Evolutionary conservation across 2,888 invertebrate genomes (phyloP).

Genomic region (Synergus umbraculus): DNA sequence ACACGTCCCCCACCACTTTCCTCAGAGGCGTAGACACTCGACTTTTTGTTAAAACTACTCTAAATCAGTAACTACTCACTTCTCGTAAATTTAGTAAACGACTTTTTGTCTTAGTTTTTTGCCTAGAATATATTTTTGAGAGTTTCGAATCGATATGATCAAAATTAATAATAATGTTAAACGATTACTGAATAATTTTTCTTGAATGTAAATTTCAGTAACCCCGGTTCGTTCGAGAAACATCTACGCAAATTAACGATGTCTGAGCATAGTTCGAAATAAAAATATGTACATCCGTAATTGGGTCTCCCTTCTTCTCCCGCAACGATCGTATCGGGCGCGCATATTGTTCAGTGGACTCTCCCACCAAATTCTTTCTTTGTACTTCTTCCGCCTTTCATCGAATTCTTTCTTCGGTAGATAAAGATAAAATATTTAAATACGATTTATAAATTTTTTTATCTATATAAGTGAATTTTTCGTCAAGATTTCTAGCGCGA

Average conservation of each 20-base stretch:
- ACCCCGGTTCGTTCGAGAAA: neutral
- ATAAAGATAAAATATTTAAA: neutral
- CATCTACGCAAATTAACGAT: constrained; percentile 50
- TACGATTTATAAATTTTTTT: neutral
- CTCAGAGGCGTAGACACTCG: neutral
- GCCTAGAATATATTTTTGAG: neutral
- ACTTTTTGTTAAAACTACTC: neutral
- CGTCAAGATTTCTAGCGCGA: neutral
- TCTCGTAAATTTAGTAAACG: neutral
- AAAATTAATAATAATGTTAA: neutral
- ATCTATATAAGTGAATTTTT: neutral
- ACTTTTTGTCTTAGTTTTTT: neutral
- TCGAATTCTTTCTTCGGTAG: constrained; percentile 4
- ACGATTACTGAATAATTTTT: neutral
- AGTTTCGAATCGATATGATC: neutral
- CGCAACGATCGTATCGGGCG: constrained; percentile 49
- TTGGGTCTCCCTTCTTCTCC: constrained; percentile 47
- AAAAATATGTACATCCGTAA: constrained; percentile 53
- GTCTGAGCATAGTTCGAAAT: constrained; percentile 17
- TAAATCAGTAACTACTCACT: neutral
- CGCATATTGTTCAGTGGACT: constrained; percentile 48
- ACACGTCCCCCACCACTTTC: neutral
- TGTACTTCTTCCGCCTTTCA: constrained; percentile 7
- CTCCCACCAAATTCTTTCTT: constrained; percentile 31
- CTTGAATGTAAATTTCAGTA: neutral